These are phyloP conservation scores for Semnornis frantzii DNA, from an alignment of 2,113 vertebrate species.

Conservation along the genomic window DNA sequence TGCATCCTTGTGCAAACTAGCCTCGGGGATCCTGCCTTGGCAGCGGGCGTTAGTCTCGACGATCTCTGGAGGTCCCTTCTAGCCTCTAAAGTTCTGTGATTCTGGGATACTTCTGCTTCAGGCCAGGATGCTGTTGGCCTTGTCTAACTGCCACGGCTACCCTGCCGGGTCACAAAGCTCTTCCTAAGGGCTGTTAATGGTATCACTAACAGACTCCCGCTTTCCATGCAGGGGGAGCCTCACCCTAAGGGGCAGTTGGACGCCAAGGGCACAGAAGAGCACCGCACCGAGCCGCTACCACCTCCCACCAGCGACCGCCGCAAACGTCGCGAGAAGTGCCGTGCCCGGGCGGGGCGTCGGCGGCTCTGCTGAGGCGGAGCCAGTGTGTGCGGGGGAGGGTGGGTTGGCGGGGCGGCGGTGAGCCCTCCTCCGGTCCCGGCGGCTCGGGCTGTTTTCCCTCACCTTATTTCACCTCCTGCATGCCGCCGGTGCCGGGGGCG, in stretches of 20 bases:
- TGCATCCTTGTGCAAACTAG: too few relatives aligned
- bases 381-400: not conserved
- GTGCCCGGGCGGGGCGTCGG: not conserved
- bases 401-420: not conserved
- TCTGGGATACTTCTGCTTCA: too few relatives aligned
- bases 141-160: fast-evolving
- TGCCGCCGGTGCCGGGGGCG: constrained; percentile 10
- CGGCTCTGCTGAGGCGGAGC: not conserved
- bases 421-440: not conserved
- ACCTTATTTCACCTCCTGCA: not conserved
- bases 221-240: fast-evolving
- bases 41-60: too few relatives aligned
- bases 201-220: not conserved
- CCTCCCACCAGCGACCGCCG: too few relatives aligned
- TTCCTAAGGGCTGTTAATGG: not conserved
- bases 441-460: not conserved
- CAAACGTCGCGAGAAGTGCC: not conserved
- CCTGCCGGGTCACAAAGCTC: fast-evolving
- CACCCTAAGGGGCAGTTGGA: too few relatives aligned
- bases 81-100: too few relatives aligned
- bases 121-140: too few relatives aligned
- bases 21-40: too few relatives aligned
- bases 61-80: too few relatives aligned
- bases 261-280: too few relatives aligned
- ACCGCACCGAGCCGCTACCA: too few relatives aligned